Percentiles rank a stretch among this genome's conserved stretches.
These are phyloP conservation scores for Daphoenositta chrysoptera DNA, from an alignment of 2,113 vertebrate genomes.

Conservation along the genomic window DNA sequence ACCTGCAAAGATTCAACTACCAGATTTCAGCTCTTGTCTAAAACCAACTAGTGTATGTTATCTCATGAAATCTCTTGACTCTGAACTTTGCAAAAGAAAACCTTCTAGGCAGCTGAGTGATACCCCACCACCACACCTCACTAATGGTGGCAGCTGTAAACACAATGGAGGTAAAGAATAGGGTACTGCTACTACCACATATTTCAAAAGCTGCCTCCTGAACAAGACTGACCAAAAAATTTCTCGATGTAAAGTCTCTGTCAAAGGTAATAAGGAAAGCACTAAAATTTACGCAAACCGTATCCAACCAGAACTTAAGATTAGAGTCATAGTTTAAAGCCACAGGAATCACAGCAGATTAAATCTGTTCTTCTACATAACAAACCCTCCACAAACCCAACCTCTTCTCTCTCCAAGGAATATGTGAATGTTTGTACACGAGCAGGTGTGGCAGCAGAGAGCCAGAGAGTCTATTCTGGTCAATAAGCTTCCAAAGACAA, in stretches of 20 bases:
- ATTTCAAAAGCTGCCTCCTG: background rate
- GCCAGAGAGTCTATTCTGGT: background rate
- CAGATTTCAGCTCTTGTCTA: background rate
- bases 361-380: background rate
- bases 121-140: background rate
- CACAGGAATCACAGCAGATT: background rate
- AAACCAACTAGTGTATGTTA: background rate
- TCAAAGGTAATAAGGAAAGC: background rate
- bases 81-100: background rate
- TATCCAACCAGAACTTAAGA: background rate
- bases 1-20: background rate
- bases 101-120: background rate
- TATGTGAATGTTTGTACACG: fast-evolving
- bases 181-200: background rate
- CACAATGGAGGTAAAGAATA: background rate
- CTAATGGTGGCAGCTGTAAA: background rate
- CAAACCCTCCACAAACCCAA: background rate
- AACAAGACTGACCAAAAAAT: background rate
- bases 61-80: background rate
- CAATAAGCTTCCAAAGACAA: background rate
- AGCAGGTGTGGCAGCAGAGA: background rate
- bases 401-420: background rate
- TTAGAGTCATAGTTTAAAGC: background rate
- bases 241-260: background rate
- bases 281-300: background rate